Conservation (phyloP, 1,140 invertebrate genomes). For the Matsumurasca onukii region DNA sequence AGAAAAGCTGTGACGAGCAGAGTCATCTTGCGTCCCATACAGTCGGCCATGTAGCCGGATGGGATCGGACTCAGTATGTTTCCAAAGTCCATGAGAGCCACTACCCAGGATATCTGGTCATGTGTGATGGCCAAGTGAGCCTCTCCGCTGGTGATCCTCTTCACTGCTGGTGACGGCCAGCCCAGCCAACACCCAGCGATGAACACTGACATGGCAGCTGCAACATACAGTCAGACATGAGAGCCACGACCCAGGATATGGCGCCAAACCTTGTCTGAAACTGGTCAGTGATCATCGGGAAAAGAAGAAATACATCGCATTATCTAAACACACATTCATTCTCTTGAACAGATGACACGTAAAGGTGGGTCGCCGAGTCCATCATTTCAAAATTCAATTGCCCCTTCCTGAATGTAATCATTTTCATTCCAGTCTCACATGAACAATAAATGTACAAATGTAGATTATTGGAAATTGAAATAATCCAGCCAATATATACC, state of each 20-base stretch:
- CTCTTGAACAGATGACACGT: no score
- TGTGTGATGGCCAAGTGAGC: slow-evolving; percentile 22
- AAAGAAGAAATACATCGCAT: no score
- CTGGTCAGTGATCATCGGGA: no score
- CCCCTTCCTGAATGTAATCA: no score
- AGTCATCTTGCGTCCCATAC: slow-evolving; percentile 68
- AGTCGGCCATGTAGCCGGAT: slow-evolving; percentile 63
- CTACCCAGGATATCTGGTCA: slow-evolving; percentile 36
- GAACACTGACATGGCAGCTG: slow-evolving; percentile 23
- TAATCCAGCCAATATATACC: no score
- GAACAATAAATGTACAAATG: no score
- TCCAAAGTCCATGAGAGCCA: slow-evolving; percentile 41
- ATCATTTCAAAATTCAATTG: no score
- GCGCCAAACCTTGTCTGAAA: no score
- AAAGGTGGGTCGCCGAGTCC: no score
- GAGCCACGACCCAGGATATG: not conserved
- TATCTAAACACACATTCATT: no score
- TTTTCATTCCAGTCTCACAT: no score
- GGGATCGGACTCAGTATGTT: slow-evolving; percentile 42
- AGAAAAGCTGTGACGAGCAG: slow-evolving; percentile 63
- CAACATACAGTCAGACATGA: slow-evolving; percentile 17
- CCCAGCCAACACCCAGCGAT: slow-evolving; percentile 34
- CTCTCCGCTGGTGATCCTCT: slow-evolving; percentile 26
- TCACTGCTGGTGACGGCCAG: slow-evolving; percentile 35
- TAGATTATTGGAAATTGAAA: no score